Base-by-base conservation (phyloP, 2,113 vertebrate genomes). In the Tyrannus savana region DNA sequence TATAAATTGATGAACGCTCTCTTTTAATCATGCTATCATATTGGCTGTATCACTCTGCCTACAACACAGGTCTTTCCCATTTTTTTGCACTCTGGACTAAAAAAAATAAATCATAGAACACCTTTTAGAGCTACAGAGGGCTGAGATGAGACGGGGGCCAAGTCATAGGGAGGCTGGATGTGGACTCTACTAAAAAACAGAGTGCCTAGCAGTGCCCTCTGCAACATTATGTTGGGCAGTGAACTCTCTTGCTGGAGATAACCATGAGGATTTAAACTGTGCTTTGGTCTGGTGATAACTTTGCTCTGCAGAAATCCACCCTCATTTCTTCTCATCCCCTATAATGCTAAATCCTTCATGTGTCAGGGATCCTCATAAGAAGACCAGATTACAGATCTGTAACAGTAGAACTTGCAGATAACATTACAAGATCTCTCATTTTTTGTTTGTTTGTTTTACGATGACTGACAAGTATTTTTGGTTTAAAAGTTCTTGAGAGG, bases 121-220 rank as follows among this genome's bases (percentile, higher is more conserved):
- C 3, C 21, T 64, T 21, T 55, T 27, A 39, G 31, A 33, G 18
- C 15, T 55, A 21, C 0, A 3, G 0, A 1, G 14, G 14, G 11
- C 37, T 23, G 31, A 55, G 49, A 69, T 69, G 33, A 79, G 8
- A 27, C 12, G 41, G 23, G 60, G 27, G 7, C 9, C 39, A 42
- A 41, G 22, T 35, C 21, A 6, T 5, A n/a, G 6, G 24, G 35
- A 50, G 46, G 7, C 14, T 50, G 13, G 21, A 41, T 52, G 18
- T 24, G 39, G 23, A n/a, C 19, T 62, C 12, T 18, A 37, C 14
- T 60, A 12, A 71, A 83, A 44, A 55, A n/a, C 23, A 66, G 12
- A 53, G 19, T 3, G 12, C 13, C 37, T 42, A 28, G 19, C n/a
- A 69, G 33, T 30, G 62, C 17, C 14, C 27, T 60, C 62, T 53